These are phyloP conservation scores for Scaptomyza pallida DNA, from an alignment of 1,140 invertebrate genomes.

Conservation along the genomic window DNA sequence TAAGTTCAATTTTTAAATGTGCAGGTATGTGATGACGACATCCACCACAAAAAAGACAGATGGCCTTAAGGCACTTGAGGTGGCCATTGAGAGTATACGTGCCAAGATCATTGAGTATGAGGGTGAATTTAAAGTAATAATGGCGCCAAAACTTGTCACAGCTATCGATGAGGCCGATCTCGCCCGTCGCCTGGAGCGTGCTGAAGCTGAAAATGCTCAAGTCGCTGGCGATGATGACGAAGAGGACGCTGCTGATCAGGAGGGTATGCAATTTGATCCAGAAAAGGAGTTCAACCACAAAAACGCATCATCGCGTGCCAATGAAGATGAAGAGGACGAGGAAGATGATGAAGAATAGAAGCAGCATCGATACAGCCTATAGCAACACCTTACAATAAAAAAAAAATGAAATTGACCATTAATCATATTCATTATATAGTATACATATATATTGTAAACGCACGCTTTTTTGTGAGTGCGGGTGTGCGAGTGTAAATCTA, in stretches of 20 bases:
- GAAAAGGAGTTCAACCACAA: constrained; percentile 82
- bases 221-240: constrained; percentile 95
- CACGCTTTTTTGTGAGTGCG: neutral
- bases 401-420: constrained; percentile 9
- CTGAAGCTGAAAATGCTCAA: constrained; percentile 97
- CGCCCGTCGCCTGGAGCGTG: constrained; percentile 95
- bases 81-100: constrained; percentile 95
- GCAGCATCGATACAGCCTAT: constrained; percentile 11
- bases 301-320: constrained; percentile 37
- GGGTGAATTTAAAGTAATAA: constrained; percentile 97
- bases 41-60: constrained; percentile 98
- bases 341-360: constrained; percentile 64
- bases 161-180: constrained; percentile 98
- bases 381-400: constrained; percentile 13
- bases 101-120: constrained; percentile 92
- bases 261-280: constrained; percentile 85
- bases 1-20: constrained; percentile 19
- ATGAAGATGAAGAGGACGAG: constrained; percentile 66
- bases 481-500: constrained; percentile 3
- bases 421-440: constrained; percentile 9
- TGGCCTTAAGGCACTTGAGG: constrained; percentile 94
- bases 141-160: constrained; percentile 99
- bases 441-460: neutral
- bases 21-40: constrained; percentile 93
- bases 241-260: constrained; percentile 88